Base-by-base conservation (phyloP, 2,113 vertebrate genomes). In the Rhegmatorhina hoffmannsi region DNA sequence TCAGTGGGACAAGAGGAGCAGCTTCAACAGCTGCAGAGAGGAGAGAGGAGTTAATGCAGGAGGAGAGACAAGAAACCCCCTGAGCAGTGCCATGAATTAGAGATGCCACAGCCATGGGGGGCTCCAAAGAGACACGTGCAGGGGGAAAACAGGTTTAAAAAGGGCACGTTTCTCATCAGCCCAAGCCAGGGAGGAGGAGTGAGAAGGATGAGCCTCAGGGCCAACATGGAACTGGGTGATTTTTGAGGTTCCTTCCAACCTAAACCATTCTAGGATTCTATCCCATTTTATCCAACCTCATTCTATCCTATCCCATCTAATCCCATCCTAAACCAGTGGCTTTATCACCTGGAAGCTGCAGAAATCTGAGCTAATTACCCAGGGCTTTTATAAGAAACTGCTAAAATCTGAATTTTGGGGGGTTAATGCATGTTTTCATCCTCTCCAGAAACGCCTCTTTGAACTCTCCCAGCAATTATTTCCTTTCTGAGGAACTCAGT, bases 81-180 rank as follows among this genome's bases (percentile, higher is more conserved):
- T 2, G 24, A 43, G 13, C 31, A 11, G 15, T 3, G 9, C 21
- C 20, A 11, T 4, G 8, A 58, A 44, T 53, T 3, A 38, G n/a
- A 10, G 15, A 59, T 24, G 8, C 15, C 15, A 15, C 12, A 47
- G 77, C 28, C 11, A 6, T 2, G 24, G 23, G 1, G 10, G 12
- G 33, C 4, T 18, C 34, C 40, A 33, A 19, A 69, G 40, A 40
- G 55, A 23, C 74, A 50, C 0, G 0, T 44, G 23, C 46, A 2
- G 7, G 40, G 15, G 52, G 44, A 28, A 73, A 29, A 15, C 23
- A 4, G 36, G 56, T 24, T 50, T 44, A 31, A 29, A 40, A 26
- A 43, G 13, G 33, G 12, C 16, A 11, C 0, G 0, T 46, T 83
- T 46, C 50, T 74, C 33, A 11, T 50, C 55, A 60, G 1, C 9